Conservation (phyloP, 2,113 vertebrate genomes). For the Saimiri boliviensis region DNA sequence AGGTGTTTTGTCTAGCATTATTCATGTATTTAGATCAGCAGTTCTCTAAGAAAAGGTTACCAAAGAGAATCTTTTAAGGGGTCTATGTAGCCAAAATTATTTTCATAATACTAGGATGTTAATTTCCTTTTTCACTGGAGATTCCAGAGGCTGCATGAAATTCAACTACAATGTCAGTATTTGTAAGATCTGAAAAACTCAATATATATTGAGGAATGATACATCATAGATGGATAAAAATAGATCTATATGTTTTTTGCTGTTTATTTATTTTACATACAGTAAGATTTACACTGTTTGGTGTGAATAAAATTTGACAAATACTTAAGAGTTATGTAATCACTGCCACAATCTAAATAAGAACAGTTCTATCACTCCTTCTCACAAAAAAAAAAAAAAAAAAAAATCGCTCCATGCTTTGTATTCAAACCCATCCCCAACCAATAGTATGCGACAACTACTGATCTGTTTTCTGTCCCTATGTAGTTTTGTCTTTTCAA, state of each 20-base stretch:
- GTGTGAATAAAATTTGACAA: conserved; percentile 25
- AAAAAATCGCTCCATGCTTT: not conserved
- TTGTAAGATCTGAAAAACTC: conserved; percentile 26
- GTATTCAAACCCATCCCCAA: not conserved
- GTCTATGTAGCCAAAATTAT: not conserved
- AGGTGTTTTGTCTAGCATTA: conserved; percentile 21
- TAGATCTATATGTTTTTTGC: not conserved
- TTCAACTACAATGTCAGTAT: conserved; percentile 9
- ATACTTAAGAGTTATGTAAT: not conserved
- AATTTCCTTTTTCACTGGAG: conserved; percentile 44
- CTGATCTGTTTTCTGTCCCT: not conserved
- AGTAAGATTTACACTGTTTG: not conserved
- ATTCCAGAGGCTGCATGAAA: conserved; percentile 13
- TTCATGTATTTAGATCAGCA: not conserved
- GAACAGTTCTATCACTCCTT: not conserved
- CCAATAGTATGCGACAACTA: not conserved
- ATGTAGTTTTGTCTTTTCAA: not conserved
- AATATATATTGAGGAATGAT: not conserved
- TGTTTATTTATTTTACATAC: not conserved
- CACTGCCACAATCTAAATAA: not conserved
- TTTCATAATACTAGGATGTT: not conserved
- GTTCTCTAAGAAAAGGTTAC: not conserved
- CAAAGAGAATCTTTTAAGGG: not conserved
- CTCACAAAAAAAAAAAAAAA: not conserved
- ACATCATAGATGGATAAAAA: not conserved